A percentile compares a stretch with the other conserved stretches of the same genome.
Evolutionary conservation across 2,888 invertebrate species (phyloP).

Genomic region (Sicus ferrugineus): DNA sequence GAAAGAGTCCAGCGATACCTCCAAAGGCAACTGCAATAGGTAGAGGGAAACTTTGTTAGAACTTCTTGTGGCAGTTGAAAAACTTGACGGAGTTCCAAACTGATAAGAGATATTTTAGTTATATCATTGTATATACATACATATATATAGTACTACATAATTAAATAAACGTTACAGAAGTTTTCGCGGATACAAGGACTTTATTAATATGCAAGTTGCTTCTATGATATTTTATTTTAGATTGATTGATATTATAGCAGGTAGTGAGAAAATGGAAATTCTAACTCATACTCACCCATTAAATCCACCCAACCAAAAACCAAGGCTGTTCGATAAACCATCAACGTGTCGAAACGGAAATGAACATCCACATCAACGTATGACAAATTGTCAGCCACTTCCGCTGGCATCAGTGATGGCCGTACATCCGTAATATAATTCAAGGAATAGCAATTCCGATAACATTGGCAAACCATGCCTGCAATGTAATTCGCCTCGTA

Average conservation of each 20-base stretch:
- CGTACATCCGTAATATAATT: constrained; percentile 58
- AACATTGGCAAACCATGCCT: constrained; percentile 62
- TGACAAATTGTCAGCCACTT: constrained; percentile 53
- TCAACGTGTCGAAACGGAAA: constrained; percentile 62
- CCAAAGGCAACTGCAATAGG: constrained; percentile 64
- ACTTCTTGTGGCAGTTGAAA: neutral
- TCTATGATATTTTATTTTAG: no score
- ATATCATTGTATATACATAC: no score
- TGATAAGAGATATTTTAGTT: no score
- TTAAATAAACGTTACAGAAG: no score
- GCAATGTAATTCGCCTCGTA: constrained; percentile 52
- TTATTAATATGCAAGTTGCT: no score
- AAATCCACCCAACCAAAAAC: constrained; percentile 66
- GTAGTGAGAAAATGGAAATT: no score
- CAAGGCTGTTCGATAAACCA: constrained; percentile 65
- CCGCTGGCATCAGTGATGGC: constrained; percentile 53
- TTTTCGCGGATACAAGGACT: no score
- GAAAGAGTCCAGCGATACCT: constrained; percentile 66
- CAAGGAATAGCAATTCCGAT: constrained; percentile 61
- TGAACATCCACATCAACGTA: constrained; percentile 64
- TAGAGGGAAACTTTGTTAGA: neutral
- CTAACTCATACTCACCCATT: constrained; percentile 56
- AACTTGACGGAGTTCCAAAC: no score
- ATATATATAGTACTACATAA: no score
- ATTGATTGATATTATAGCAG: no score